Evolutionary conservation across 2,888 invertebrate genomes (phyloP).

Genomic region (Sphinx pinastri): DNA sequence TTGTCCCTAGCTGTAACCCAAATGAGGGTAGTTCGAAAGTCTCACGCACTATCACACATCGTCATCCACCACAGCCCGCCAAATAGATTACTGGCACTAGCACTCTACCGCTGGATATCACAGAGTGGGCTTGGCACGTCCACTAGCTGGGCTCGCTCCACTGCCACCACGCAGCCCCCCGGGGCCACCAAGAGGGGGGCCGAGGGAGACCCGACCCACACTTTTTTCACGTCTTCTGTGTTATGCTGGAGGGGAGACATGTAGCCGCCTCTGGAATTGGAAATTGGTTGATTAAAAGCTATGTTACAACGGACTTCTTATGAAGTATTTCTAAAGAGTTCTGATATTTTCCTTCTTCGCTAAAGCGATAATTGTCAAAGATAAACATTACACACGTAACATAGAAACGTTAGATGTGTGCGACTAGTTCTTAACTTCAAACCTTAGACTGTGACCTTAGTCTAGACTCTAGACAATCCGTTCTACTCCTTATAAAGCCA

Average conservation of each 20-base stretch:
- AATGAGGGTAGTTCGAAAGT: too few species aligned
- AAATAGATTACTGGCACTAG: constrained; percentile 49
- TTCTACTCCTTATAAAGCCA: too few species aligned
- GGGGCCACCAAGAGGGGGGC: constrained; percentile 72
- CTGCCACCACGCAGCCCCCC: constrained; percentile 73
- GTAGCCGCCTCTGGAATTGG: constrained; percentile 73
- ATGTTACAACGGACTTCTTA: not conserved
- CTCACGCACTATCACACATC: constrained; percentile 6
- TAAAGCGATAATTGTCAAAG: too few species aligned
- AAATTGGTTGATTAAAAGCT: constrained; percentile 6
- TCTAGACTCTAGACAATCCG: too few species aligned
- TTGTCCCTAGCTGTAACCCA: too few species aligned
- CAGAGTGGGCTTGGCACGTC: constrained; percentile 59
- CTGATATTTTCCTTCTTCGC: too few species aligned
- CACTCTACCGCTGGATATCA: constrained; percentile 77
- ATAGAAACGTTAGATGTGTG: too few species aligned
- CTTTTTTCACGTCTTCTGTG: constrained; percentile 74
- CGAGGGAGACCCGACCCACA: constrained; percentile 71
- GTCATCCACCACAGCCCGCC: constrained; percentile 57
- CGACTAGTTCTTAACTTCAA: too few species aligned
- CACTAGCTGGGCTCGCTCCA: constrained; percentile 73
- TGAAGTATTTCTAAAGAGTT: not conserved
- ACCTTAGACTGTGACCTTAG: too few species aligned
- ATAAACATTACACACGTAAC: too few species aligned
- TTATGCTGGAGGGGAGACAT: constrained; percentile 70